Evolutionary conservation across 2,888 invertebrate species (phyloP).

Genomic region (Heteropelma amictum): DNA sequence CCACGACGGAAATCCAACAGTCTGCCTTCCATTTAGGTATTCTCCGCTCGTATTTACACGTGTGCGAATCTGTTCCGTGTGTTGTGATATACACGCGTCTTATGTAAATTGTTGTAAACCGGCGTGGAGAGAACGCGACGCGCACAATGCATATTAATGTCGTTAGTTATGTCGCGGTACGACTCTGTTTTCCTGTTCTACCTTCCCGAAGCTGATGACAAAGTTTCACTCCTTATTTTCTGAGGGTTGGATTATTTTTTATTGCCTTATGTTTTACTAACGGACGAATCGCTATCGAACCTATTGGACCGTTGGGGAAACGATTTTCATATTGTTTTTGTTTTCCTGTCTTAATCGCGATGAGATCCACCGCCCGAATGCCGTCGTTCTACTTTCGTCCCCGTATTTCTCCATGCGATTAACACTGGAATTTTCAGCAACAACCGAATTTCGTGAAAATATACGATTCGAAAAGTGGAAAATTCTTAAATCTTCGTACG

Average conservation of each 20-base stretch:
- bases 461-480: background rate
- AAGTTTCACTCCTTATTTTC: background rate
- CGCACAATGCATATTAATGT: constrained; percentile 58
- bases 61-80: background rate
- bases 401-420: too few relatives aligned
- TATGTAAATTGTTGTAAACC: constrained; percentile 56
- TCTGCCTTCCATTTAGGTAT: constrained; percentile 4
- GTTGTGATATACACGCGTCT: constrained; percentile 42
- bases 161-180: constrained; percentile 44
- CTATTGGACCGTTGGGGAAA: too few relatives aligned
- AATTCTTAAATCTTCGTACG: background rate
- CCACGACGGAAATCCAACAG: constrained; percentile 45
- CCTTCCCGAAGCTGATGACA: background rate
- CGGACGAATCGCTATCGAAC: too few relatives aligned
- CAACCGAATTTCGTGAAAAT: background rate
- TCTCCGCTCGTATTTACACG: constrained; percentile 1
- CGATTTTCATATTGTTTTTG: too few relatives aligned
- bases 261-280: too few relatives aligned
- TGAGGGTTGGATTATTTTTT: too few relatives aligned
- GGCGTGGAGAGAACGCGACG: constrained; percentile 25
- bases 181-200: constrained; percentile 10
- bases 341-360: too few relatives aligned
- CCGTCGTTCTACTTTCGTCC: too few relatives aligned
- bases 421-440: too few relatives aligned
- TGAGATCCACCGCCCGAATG: too few relatives aligned